Evolutionary conservation across 1,140 invertebrate species (phyloP), one percentile per base, ranked within the genome.

Genomic region (Oryctes rhinoceros): DNA sequence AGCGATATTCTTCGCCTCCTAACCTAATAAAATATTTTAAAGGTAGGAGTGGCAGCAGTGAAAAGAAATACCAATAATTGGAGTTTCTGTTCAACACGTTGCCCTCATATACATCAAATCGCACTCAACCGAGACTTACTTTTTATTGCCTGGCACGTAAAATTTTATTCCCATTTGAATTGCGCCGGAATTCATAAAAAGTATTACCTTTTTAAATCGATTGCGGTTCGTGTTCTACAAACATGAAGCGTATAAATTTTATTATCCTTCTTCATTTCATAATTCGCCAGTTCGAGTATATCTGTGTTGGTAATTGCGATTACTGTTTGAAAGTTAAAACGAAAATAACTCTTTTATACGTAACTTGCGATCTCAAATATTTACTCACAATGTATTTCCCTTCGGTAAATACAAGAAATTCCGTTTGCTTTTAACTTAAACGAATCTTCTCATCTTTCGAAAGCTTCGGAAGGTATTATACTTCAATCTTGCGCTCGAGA

Each of bases 41-140:
- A 44, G 39, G 39, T 44, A 4, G 9, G 39, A 44, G 39, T 18
- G n/a, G 53, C 3, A 18, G 13, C 53, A n/a, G 49, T 4, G 49
- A 59, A 59, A 59, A n/a, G 53, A 59, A 59, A 59, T 59, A n/a
- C 15, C 15, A 18, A 59, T 59, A 59, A 59, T 59, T 59, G 53
- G 53, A 59, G 18, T 59, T 18, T 59, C 53, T 18, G 15, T 59
- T 59, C 53, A 59, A 59, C 53, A 59, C 53, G 13, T 59, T 59
- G 53, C 53, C 53, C 53, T 59, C 18, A 15, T 59, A 59, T 59
- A 59, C 53, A 59, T 59, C 20, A 59, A 59, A 59, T 59, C 53
- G 53, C 53, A 59, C 53, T 59, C 53, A 18, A 59, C 53, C 53
- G n/a, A 7, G 53, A 59, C 53, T 59, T 59, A 15, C n/a, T 59